Conservation (phyloP, 2,113 vertebrate genomes). For the Symphodus melops region DNA sequence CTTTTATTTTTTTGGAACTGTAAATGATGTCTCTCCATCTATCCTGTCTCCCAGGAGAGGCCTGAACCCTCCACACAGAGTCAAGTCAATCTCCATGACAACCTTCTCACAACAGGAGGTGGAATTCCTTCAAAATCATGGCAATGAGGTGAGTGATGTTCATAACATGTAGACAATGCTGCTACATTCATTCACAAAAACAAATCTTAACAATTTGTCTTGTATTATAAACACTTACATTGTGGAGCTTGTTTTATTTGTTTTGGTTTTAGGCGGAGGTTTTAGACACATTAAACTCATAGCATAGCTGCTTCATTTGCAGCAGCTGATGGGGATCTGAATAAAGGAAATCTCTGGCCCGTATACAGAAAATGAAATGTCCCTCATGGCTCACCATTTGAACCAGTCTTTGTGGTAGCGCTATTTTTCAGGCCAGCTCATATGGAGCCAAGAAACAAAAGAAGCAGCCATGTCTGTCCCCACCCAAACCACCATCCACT, state of each 20-base stretch:
- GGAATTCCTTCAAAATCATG: slow-evolving; percentile 91
- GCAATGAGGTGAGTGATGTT: slow-evolving; percentile 88
- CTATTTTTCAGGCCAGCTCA: slow-evolving; percentile 13
- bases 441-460: slow-evolving; percentile 44
- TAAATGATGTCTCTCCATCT: slow-evolving; percentile 29
- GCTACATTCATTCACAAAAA: no score
- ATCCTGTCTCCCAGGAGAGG: slow-evolving; percentile 85
- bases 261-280: neutral
- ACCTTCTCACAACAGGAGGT: slow-evolving; percentile 94
- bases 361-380: slow-evolving; percentile 25
- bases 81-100: slow-evolving; percentile 96
- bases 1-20: slow-evolving; percentile 8
- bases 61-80: slow-evolving; percentile 92
- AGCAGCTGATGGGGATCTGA: no score
- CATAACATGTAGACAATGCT: no score
- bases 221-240: neutral
- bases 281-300: neutral
- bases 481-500: slow-evolving; percentile 43
- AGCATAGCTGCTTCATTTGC: no score
- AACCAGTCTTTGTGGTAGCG: slow-evolving; percentile 37
- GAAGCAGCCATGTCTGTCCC: slow-evolving; percentile 27
- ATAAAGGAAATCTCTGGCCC: neutral
- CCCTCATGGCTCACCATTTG: slow-evolving; percentile 11
- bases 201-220: no score
- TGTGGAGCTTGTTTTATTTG: neutral